Conservation (phyloP, 2,797 vertebrate genomes). For the Philypnodon macrostomus region DNA sequence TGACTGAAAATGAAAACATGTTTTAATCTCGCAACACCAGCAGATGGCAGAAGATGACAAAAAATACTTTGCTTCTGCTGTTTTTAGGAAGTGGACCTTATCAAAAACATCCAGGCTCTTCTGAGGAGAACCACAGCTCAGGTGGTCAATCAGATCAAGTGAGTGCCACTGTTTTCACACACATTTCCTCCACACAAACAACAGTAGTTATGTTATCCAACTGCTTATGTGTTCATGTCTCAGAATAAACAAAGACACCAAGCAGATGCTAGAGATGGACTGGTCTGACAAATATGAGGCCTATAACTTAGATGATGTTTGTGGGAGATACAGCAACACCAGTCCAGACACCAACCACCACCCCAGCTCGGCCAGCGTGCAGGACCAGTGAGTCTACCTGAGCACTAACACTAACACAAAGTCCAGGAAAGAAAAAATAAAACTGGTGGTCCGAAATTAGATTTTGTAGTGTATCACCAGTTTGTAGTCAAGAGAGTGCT, state of each 20-base stretch:
- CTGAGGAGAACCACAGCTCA: constrained; percentile 85
- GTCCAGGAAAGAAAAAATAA: neutral
- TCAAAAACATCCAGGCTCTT: constrained; percentile 86
- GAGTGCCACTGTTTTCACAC: constrained; percentile 34
- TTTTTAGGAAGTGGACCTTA: constrained; percentile 86
- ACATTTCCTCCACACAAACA: neutral
- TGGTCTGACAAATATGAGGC: constrained; percentile 90
- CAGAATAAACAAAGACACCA: constrained; percentile 82
- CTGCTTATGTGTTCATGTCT: neutral
- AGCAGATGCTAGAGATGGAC: constrained; percentile 84
- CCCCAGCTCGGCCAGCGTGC: constrained; percentile 73
- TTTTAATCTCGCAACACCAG: neutral
- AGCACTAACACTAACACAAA: neutral
- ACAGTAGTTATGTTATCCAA: neutral
- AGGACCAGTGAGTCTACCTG: constrained; percentile 82
- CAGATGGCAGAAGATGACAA: constrained; percentile 8
- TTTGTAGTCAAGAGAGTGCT: too few species aligned
- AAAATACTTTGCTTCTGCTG: constrained; percentile 45
- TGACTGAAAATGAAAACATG: neutral
- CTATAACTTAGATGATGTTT: constrained; percentile 79
- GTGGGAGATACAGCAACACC: constrained; percentile 73
- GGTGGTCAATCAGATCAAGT: constrained; percentile 85
- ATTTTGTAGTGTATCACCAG: too few species aligned
- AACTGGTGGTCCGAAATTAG: too few species aligned
- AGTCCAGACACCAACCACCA: constrained; percentile 80